phyloP scores from a whole-genome alignment of 2,113 vertebrate species.

The Oryzias curvinotus region DNA sequence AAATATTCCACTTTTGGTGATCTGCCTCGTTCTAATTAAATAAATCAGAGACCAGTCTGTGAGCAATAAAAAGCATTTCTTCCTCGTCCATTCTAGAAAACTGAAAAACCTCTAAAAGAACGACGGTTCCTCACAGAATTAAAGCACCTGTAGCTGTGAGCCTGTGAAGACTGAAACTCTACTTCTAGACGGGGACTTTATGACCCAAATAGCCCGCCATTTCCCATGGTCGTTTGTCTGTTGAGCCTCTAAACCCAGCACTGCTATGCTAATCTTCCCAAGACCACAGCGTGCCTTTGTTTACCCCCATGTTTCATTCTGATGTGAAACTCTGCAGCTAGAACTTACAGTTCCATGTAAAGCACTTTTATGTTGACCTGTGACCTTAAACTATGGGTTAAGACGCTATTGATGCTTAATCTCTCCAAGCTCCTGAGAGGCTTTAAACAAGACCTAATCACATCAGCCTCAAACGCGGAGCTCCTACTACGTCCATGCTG shows the following conservation, averaged over 20 bases:
- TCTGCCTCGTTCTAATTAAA: too few species aligned
- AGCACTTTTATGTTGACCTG: conserved; percentile 11
- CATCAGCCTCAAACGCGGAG: conserved; percentile 53
- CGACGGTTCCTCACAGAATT: too few species aligned
- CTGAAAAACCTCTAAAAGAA: too few species aligned
- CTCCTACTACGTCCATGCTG: conserved; percentile 46
- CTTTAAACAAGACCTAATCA: conserved; percentile 50
- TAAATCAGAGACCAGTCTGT: too few species aligned
- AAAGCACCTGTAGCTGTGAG: neutral
- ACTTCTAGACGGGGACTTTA: neutral
- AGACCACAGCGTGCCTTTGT: conserved; percentile 23
- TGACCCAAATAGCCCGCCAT: conserved; percentile 18
- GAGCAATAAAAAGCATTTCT: too few species aligned
- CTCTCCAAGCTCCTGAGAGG: conserved; percentile 38
- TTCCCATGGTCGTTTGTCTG: conserved; percentile 9
- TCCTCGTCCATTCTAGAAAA: too few species aligned
- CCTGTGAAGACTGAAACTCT: neutral
- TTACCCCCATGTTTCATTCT: conserved; percentile 19
- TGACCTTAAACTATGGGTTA: conserved; percentile 49
- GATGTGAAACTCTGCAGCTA: conserved; percentile 5
- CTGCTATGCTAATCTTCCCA: neutral
- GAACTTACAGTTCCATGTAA: conserved; percentile 11
- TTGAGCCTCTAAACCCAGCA: conserved; percentile 5
- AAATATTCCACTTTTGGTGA: too few species aligned
- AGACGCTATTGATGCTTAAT: conserved; percentile 41